Base-by-base conservation (phyloP, 2,113 vertebrate species). In the Rostratula benghalensis region DNA sequence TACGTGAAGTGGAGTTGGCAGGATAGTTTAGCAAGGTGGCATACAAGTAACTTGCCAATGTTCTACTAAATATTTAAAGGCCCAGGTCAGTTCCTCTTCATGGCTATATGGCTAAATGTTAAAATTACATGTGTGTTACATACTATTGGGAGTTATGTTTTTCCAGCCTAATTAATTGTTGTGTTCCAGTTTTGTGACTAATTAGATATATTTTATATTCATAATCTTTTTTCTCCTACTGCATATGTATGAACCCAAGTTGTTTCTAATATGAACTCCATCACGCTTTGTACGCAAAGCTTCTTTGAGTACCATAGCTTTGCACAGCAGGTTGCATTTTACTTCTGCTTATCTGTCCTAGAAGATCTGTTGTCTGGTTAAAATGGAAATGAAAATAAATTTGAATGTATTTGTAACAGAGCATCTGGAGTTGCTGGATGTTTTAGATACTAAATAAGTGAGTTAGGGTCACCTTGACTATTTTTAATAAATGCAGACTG, bases 341-440 rank as follows among this genome's bases (percentile, higher is more conserved):
- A 74, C 93, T 96, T 24, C 50, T 81, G 2, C 27, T 85, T 77
- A 31, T n/a, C 57, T 85, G 31, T 60, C 48, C 7, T 50, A 31
- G n/a, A 87, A 46, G 83, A 82, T 70, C 63, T 91, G 37, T 16
- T 65, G n/a, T 67, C 74, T 90, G 45, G n/a, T 92, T 75, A 63
- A 69, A 76, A 75, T 25, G 37, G 69, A 91, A 89, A 91, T 70
- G 85, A 69, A 92, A 90, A 81, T 65, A 83, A 90, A 61, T 53
- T 39, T 57, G 23, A 27, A 54, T 35, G 8, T 59, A 54, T 75
- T 82, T 85, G 61, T 70, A 88, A 60, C 46, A 48, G 81, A 90
- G 71, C 69, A 92, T 74, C 78, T 94, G 91, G 85, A 94, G 61
- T 83, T 91, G 54, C n/a, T 91, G 67, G 13, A 64, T 83, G 43